Percentiles rank a stretch among this genome's conserved stretches.
Conservation (phyloP, 2,888 invertebrate species). For the Troides oblongomaculatus region DNA sequence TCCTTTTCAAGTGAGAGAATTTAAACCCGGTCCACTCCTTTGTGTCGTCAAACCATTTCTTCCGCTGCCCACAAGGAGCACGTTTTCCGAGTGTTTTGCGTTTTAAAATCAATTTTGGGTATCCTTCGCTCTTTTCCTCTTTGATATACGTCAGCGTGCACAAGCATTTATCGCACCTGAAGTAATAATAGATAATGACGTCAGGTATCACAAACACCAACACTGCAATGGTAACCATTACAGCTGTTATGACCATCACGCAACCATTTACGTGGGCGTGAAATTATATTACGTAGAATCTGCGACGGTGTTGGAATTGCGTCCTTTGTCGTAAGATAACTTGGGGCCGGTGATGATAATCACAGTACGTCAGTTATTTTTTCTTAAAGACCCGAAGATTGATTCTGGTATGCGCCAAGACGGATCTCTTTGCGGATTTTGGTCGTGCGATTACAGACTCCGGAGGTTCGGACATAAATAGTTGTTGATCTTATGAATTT, state of each 20-base stretch:
- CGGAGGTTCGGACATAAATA: too few species aligned
- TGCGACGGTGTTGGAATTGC: slow-evolving; percentile 18
- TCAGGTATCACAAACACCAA: slow-evolving; percentile 9
- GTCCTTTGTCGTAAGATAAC: slow-evolving; percentile 24
- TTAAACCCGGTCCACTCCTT: too few species aligned
- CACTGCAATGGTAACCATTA: slow-evolving; percentile 5
- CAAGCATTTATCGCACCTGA: slow-evolving; percentile 1
- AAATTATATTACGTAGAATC: slow-evolving; percentile 25
- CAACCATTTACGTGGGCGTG: slow-evolving; percentile 26
- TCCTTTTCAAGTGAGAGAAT: too few species aligned
- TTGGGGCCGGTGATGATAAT: slow-evolving; percentile 22
- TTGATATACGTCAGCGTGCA: not conserved
- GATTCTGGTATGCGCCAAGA: slow-evolving; percentile 26
- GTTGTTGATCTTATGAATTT: too few species aligned
- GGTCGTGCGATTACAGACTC: too few species aligned
- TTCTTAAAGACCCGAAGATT: slow-evolving; percentile 16
- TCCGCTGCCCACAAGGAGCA: too few species aligned
- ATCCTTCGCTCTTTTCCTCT: too few species aligned
- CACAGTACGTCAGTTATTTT: slow-evolving; percentile 24
- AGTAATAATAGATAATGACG: slow-evolving; percentile 14
- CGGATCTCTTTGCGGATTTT: slow-evolving; percentile 22
- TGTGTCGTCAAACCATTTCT: too few species aligned
- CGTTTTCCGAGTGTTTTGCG: too few species aligned
- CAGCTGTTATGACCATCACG: slow-evolving; percentile 7
- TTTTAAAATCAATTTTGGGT: too few species aligned